These are phyloP conservation scores for Urocitellus parryii DNA, from an alignment of 2,113 vertebrate genomes.

Conservation along the genomic window DNA sequence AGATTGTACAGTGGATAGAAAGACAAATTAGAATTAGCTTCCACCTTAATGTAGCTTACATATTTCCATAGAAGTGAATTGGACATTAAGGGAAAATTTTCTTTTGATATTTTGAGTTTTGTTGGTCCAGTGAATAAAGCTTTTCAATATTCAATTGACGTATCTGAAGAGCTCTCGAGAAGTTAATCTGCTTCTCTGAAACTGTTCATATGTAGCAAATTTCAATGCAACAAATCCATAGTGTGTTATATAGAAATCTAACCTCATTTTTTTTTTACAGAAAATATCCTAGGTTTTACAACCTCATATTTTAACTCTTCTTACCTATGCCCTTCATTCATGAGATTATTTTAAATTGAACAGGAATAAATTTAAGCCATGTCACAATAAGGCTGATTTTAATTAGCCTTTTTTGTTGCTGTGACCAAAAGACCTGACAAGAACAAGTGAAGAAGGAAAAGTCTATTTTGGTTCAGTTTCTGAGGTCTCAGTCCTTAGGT, in stretches of 20 bases:
- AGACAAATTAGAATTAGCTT: neutral
- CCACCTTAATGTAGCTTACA: neutral
- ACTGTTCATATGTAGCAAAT: neutral
- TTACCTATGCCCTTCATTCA: neutral
- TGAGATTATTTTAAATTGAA: neutral
- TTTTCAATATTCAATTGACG: neutral
- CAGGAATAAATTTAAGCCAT: neutral
- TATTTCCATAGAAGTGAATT: neutral
- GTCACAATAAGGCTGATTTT: neutral
- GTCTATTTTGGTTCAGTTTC: no score
- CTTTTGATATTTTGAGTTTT: neutral
- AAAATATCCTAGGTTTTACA: neutral
- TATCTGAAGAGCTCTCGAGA: neutral
- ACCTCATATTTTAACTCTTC: neutral
- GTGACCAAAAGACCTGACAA: no score
- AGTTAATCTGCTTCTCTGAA: neutral
- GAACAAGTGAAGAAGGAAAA: no score
- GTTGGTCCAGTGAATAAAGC: slow-evolving; percentile 2
- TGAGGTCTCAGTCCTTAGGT: no score
- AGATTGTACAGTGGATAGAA: neutral
- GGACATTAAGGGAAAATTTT: neutral
- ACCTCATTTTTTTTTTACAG: neutral
- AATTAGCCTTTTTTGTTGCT: no score
- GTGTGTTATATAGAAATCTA: neutral
- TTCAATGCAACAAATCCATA: neutral